Evolutionary conservation across 2,888 invertebrate genomes (phyloP).

Genomic region (Lacanobia wlatinum): DNA sequence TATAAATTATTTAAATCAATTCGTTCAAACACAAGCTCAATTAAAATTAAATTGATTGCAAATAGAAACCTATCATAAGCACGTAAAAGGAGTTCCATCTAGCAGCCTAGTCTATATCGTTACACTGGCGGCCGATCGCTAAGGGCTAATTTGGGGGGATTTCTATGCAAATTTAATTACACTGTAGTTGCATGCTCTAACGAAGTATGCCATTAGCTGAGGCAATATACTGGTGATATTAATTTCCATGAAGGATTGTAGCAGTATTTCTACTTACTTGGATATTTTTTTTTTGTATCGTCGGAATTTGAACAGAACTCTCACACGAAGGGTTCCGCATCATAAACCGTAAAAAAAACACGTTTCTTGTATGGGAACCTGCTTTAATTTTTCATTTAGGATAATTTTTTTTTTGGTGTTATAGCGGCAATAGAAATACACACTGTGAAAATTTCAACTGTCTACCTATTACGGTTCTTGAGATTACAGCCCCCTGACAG

Average conservation of each 20-base stretch:
- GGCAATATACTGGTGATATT: constrained; percentile 70
- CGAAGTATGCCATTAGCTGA: constrained; percentile 77
- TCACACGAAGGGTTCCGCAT: too few relatives aligned
- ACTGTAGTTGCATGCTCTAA: constrained; percentile 75
- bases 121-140: constrained; percentile 56
- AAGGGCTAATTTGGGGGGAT: constrained; percentile 82
- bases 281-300: too few relatives aligned
- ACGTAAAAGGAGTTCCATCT: constrained; percentile 52
- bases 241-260: constrained; percentile 72
- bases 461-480: too few relatives aligned
- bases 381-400: too few relatives aligned
- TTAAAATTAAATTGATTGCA: constrained; percentile 34
- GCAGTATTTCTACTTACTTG: neutral
- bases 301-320: too few relatives aligned
- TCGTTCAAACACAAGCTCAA: constrained; percentile 9
- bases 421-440: too few relatives aligned
- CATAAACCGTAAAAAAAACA: too few relatives aligned
- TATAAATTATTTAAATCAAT: neutral
- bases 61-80: constrained; percentile 39
- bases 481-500: too few relatives aligned
- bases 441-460: too few relatives aligned
- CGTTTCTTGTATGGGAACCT: too few relatives aligned
- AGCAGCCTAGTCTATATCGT: constrained; percentile 55
- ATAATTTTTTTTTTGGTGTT: too few relatives aligned
- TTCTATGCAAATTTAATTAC: constrained; percentile 87